Conservation (phyloP, 2,888 invertebrate genomes). For the Apamea epomidion region DNA sequence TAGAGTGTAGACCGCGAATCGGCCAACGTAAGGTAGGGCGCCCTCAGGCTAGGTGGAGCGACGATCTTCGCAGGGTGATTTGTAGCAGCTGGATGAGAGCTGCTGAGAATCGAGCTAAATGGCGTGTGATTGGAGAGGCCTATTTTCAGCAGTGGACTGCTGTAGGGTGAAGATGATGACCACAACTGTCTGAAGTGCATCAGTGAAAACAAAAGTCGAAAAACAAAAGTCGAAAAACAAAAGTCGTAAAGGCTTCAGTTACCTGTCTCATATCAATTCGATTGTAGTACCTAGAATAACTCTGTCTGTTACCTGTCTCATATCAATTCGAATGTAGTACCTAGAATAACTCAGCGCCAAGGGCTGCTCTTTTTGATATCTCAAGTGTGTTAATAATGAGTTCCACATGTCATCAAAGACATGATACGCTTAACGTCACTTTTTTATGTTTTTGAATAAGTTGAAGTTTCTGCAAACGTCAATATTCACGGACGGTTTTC, state of each 20-base stretch:
- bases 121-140: too few relatives aligned
- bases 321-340: too few relatives aligned
- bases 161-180: not conserved
- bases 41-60: too few relatives aligned
- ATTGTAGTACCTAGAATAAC: too few relatives aligned
- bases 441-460: not conserved
- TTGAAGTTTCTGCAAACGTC: not conserved
- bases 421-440: not conserved
- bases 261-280: too few relatives aligned
- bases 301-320: not conserved
- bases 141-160: too few relatives aligned
- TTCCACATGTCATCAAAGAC: not conserved
- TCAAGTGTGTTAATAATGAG: not conserved
- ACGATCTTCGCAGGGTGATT: too few relatives aligned
- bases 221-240: too few relatives aligned
- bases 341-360: not conserved
- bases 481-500: not conserved
- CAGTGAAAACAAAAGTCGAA: too few relatives aligned
- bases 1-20: not conserved
- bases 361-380: not conserved
- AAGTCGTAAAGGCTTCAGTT: constrained; percentile 6
- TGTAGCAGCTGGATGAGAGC: too few relatives aligned
- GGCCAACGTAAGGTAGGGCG: too few relatives aligned
- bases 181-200: not conserved
- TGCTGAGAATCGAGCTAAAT: too few relatives aligned